phyloP scores from a whole-genome alignment of 2,888 invertebrate genomes.

The Mesochorus sp. region DNA sequence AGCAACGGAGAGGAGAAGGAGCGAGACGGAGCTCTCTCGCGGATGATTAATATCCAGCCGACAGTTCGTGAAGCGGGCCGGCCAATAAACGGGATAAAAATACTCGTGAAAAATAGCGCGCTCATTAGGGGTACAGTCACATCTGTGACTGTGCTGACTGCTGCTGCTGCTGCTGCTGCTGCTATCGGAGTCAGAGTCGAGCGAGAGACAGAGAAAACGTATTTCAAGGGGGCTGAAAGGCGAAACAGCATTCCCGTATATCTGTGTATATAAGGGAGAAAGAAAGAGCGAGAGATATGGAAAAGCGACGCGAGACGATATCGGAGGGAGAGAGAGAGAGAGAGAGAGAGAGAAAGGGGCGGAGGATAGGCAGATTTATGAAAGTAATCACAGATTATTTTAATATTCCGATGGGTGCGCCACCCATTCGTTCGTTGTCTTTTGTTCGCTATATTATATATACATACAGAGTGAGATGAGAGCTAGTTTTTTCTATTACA shows the following conservation, averaged over 20 bases:
- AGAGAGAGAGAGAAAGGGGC: constrained; percentile 60
- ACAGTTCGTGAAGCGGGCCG: constrained; percentile 81
- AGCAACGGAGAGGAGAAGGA: background rate
- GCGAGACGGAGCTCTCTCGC: constrained; percentile 36
- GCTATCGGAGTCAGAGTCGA: constrained; percentile 32
- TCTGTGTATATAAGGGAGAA: constrained; percentile 24
- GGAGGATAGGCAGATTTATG: constrained; percentile 76
- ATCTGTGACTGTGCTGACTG: constrained; percentile 78
- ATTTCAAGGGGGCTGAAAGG: constrained; percentile 34
- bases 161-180: constrained; percentile 14
- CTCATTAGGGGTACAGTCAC: constrained; percentile 82
- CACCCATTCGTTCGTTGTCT: constrained; percentile 75
- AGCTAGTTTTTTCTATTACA: constrained; percentile 45
- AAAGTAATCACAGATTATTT: constrained; percentile 81
- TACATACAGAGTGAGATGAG: constrained; percentile 22
- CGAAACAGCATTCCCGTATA: constrained; percentile 36
- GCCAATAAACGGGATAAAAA: constrained; percentile 83
- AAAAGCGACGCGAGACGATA: constrained; percentile 58
- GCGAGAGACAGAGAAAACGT: constrained; percentile 37
- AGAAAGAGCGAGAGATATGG: constrained; percentile 49
- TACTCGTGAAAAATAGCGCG: constrained; percentile 82
- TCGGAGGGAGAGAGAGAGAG: constrained; percentile 59
- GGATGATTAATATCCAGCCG: constrained; percentile 82
- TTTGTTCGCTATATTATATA: constrained; percentile 60
- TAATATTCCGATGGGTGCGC: constrained; percentile 79